Evolutionary conservation across 35 echinoderm and acorn worm species (phyloP), one percentile per base, ranked within the genome.

Genomic region (Ptychodera flava): DNA sequence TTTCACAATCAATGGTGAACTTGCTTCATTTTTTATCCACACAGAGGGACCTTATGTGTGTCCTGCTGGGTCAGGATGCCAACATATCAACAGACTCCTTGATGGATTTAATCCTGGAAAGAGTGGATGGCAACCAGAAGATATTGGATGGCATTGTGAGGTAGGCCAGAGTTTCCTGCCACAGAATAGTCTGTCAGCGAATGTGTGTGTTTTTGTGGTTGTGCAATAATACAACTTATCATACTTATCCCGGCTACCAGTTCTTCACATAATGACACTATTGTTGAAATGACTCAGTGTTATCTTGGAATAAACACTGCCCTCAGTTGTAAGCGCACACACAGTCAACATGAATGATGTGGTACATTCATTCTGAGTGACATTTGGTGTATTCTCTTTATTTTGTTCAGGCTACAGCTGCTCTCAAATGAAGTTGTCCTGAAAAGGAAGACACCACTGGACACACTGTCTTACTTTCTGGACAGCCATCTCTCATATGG

Each of bases 11-110:
- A n/a, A n/a, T n/a, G n/a, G n/a, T n/a, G n/a, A n/a, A n/a, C n/a
- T n/a, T n/a, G n/a, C n/a, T n/a, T n/a, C n/a, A n/a, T n/a, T n/a
- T n/a, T 79, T 79, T 79, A 79, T 28, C 28, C 33, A 1, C 76
- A 15, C 77, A 97, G 95, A 83, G 91, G 79, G 95, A 97, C 52
- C 83, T 97, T 16, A 78, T 97, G 34, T 94, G 92, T 78, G 36
- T 83, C 0, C 83, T 91, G 6, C 78, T 93, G 29, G 92, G 92
- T 22, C 79, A 86, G 2, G 90, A 89, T 79, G 87, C 85, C 30
- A 79, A 92, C 78, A 81, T 78, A 33, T 86, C 88, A 36, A 36
- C 81, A 76, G 90, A 94, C 79, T 80, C 86, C 36, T 31, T 89
- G 0, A 84, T 84, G 28, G 83, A 94, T 2, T 83, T 90, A 22